phyloP scores from a whole-genome alignment of 2,797 vertebrate species.

The Onychomys arenicola region DNA sequence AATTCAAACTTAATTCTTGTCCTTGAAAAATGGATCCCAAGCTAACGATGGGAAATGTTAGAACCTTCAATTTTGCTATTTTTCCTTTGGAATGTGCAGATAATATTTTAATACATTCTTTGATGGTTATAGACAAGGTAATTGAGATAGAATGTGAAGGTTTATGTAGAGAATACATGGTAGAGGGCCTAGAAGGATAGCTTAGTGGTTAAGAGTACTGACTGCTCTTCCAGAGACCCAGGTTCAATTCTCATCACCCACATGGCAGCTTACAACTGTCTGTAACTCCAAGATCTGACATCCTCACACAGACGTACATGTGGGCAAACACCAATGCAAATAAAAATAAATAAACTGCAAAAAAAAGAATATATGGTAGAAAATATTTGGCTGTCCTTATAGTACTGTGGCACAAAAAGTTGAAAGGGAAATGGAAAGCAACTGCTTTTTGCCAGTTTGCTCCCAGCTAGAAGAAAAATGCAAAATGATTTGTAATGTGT shows the following conservation, averaged over 20 bases:
- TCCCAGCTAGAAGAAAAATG: conserved; percentile 56
- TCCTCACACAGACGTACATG: too few species aligned
- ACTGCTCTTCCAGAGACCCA: too few species aligned
- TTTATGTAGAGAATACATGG: not conserved
- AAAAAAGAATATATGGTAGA: not conserved
- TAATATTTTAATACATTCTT: not conserved
- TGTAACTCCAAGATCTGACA: too few species aligned
- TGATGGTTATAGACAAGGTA: not conserved
- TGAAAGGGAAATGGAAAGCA: not conserved
- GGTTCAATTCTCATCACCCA: too few species aligned
- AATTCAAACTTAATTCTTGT: conserved; percentile 21
- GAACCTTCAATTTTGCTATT: not conserved
- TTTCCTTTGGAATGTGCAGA: not conserved
- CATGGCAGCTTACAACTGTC: too few species aligned
- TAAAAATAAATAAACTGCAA: too few species aligned
- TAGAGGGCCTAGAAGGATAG: not conserved
- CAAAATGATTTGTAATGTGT: conserved; percentile 51
- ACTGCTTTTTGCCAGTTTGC: not conserved
- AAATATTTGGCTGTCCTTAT: not conserved
- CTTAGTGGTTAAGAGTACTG: too few species aligned
- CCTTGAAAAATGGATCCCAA: not conserved
- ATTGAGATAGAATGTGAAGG: not conserved
- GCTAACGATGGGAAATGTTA: not conserved
- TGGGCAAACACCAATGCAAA: too few species aligned
- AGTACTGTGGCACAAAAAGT: not conserved